Evolutionary conservation across 2,888 invertebrate species (phyloP).

Genomic region (Unio delphinus): DNA sequence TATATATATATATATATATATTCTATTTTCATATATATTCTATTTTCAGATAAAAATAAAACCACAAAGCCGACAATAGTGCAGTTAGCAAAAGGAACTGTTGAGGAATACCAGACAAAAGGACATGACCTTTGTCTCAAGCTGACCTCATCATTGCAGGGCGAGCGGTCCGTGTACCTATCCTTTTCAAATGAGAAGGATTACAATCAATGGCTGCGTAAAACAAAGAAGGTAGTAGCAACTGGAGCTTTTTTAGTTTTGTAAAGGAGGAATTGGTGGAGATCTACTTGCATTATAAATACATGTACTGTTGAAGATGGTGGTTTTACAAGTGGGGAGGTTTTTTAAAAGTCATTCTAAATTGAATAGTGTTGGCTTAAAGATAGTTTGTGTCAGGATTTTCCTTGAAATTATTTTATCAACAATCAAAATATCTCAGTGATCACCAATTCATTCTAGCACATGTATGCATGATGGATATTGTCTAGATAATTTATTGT

Average conservation of each 20-base stretch:
- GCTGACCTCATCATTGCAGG: conserved; percentile 64
- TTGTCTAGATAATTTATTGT: too few relatives aligned
- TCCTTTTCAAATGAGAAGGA: conserved; percentile 63
- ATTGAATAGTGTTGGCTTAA: too few relatives aligned
- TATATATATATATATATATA: background rate
- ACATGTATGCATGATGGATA: too few relatives aligned
- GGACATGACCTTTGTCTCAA: conserved; percentile 65
- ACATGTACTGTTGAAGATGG: background rate
- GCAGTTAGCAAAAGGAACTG: conserved; percentile 68
- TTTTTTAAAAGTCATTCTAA: background rate
- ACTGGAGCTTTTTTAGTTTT: background rate
- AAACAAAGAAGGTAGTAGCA: conserved; percentile 66
- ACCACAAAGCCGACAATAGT: conserved; percentile 63
- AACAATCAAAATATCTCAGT: too few relatives aligned
- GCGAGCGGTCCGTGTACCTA: conserved; percentile 66
- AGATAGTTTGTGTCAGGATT: too few relatives aligned
- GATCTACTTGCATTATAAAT: background rate
- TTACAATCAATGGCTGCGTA: conserved; percentile 66
- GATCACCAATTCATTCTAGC: too few relatives aligned
- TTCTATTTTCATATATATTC: background rate
- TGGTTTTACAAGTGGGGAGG: background rate
- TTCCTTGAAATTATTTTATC: too few relatives aligned
- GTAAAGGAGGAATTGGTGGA: background rate
- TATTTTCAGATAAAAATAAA: conserved; percentile 52
- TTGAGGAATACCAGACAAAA: conserved; percentile 67